These are phyloP conservation scores for Meghimatium bilineatum DNA, from an alignment of 2,888 invertebrate species.

Conservation along the genomic window DNA sequence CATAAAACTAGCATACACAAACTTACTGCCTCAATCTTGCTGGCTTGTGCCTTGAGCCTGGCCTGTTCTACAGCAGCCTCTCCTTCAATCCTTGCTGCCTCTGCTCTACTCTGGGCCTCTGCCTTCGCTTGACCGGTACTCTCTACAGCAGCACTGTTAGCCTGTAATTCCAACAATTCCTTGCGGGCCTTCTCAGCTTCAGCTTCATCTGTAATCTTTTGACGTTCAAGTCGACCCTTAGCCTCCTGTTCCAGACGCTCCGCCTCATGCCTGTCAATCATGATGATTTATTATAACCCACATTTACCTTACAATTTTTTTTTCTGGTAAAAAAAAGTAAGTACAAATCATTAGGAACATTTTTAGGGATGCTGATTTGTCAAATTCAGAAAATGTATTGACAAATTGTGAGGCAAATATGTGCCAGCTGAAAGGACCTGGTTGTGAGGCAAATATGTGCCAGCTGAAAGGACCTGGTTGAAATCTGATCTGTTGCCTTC, in stretches of 20 bases:
- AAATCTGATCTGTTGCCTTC: too few species aligned
- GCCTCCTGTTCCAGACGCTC: conserved; percentile 79
- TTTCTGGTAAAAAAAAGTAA: too few species aligned
- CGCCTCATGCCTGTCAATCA: conserved; percentile 77
- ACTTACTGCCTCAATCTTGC: conserved; percentile 78
- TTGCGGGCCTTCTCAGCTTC: conserved; percentile 78
- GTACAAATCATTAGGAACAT: too few species aligned
- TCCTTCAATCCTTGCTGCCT: conserved; percentile 79
- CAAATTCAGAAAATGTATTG: too few species aligned
- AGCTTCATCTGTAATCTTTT: conserved; percentile 79
- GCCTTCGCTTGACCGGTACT: conserved; percentile 79
- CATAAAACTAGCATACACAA: not conserved
- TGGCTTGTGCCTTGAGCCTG: conserved; percentile 78
- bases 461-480: too few species aligned
- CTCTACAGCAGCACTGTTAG: conserved; percentile 79
- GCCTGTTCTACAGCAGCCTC: conserved; percentile 79
- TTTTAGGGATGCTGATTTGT: too few species aligned
- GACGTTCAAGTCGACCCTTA: conserved; percentile 78
- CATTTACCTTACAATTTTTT: not conserved
- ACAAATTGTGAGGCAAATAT: too few species aligned
- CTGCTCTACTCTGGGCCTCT: conserved; percentile 79
- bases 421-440: too few species aligned
- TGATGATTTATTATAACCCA: not conserved
- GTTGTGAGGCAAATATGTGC: too few species aligned
- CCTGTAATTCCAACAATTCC: conserved; percentile 78